Base-by-base conservation (phyloP, 2,113 vertebrate species). In the Perca schrenkii region DNA sequence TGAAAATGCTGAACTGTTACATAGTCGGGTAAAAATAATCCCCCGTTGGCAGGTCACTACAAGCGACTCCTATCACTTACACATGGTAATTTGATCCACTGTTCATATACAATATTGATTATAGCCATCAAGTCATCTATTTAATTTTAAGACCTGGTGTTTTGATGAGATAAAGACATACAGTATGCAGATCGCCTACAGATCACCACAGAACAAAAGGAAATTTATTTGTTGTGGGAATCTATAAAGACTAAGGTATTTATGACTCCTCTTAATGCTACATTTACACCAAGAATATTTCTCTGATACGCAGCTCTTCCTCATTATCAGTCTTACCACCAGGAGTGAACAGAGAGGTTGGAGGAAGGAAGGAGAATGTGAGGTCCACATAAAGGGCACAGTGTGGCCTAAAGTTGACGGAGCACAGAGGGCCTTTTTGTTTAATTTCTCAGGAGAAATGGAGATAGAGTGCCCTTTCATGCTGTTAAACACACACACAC, bases 361-460 rank as follows among this genome's bases (percentile, higher is more conserved):
- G 64, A 22, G 67, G 69, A 57, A 53, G 62, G 71, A 71, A 22
- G 53, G 50, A 58, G 57, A 57, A 61, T 69, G 54, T 22, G 76
- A 36, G 80, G 67, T 63, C 40, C 69, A 82, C 66, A 81, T 80
- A 87, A 76, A 88, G 79, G 80, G 25, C 85, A 88, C 56, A 28
- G 63, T 90, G 56, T 83, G 81, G 88, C 65, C 83, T 75, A 31
- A 79, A 81, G 82, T 63, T 78, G 84, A 85, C 17, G 3, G 56
- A 88, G 74, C 82, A 94, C 88, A 95, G 79, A 92, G 84, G 47
- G 50, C 28, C 86, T 89, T 91, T 89, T 82, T 92, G 71, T 92
- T 83, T 72, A 60, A 77, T 74, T 69, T 82, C 74, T 84, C 79
- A 53, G 54, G 77, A 83, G 86, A 64, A 74, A 76, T 66, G 68